Conservation (phyloP, 1,140 invertebrate genomes). For the Seison nebaliae region DNA sequence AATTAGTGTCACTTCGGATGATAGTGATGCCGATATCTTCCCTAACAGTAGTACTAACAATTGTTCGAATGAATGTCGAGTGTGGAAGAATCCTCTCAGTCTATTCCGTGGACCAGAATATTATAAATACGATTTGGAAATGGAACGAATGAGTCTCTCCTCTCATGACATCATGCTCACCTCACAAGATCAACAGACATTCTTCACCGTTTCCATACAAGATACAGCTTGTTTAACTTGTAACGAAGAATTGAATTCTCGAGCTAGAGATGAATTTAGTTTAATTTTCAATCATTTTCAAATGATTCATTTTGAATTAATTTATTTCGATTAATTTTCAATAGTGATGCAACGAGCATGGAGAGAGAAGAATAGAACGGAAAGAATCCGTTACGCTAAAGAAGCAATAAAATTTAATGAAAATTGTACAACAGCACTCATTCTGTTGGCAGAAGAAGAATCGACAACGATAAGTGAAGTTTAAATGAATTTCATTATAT, state of each 20-base stretch:
- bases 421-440: slow-evolving; percentile 64
- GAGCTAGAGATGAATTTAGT: too few species aligned
- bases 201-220: too few species aligned
- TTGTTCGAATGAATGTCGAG: slow-evolving; percentile 49
- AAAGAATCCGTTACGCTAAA: slow-evolving; percentile 65
- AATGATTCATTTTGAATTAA: too few species aligned
- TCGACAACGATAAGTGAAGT: slow-evolving; percentile 57
- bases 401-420: slow-evolving; percentile 61
- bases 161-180: slow-evolving; percentile 98
- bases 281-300: too few species aligned
- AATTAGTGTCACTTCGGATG: neutral
- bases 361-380: slow-evolving; percentile 68
- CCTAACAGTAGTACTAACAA: neutral
- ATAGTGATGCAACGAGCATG: slow-evolving; percentile 90
- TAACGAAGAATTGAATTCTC: too few species aligned
- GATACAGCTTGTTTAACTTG: too few species aligned
- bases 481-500: too few species aligned
- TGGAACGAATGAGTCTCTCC: slow-evolving; percentile 72
- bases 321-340: too few species aligned
- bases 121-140: slow-evolving; percentile 60
- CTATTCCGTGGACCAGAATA: slow-evolving; percentile 84
- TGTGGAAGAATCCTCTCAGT: slow-evolving; percentile 86
- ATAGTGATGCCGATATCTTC: neutral
- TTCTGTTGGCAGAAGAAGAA: slow-evolving; percentile 81
- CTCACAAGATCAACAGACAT: slow-evolving; percentile 90